Conservation (phyloP, 2,888 invertebrate genomes). For the Drosophila koepferae region DNA sequence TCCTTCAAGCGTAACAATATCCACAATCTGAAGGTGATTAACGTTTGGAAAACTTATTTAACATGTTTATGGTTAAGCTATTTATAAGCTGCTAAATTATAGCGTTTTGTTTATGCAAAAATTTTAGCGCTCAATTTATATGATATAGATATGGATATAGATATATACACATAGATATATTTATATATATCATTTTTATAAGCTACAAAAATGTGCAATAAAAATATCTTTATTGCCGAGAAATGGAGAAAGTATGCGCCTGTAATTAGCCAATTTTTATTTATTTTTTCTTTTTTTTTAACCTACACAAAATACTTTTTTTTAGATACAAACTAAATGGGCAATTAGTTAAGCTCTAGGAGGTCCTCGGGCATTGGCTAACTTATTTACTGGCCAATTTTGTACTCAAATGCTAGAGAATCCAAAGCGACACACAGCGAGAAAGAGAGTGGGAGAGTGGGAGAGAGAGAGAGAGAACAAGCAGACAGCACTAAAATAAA, state of each 20-base stretch:
- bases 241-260: slow-evolving; percentile 20
- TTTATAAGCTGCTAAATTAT: slow-evolving; percentile 46
- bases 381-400: slow-evolving; percentile 37
- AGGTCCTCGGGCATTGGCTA: neutral
- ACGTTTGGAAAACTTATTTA: slow-evolving; percentile 22
- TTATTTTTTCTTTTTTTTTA: neutral
- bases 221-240: slow-evolving; percentile 26
- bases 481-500: slow-evolving; percentile 51
- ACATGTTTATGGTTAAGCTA: slow-evolving; percentile 40
- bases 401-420: slow-evolving; percentile 52
- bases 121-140: slow-evolving; percentile 19
- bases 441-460: neutral
- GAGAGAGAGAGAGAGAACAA: neutral
- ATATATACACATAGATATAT: neutral
- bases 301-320: neutral
- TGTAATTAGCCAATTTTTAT: neutral
- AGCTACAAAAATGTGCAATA: slow-evolving; percentile 30
- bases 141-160: slow-evolving; percentile 5
- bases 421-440: slow-evolving; percentile 32
- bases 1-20: slow-evolving; percentile 39
- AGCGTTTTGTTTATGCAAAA: slow-evolving; percentile 46
- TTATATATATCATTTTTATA: slow-evolving; percentile 3
- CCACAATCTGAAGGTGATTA: slow-evolving; percentile 52
- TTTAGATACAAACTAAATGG: slow-evolving; percentile 3
- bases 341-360: slow-evolving; percentile 20